These are phyloP conservation scores for Adoxophyes honmai DNA, from an alignment of 1,140 invertebrate species.

Conservation along the genomic window DNA sequence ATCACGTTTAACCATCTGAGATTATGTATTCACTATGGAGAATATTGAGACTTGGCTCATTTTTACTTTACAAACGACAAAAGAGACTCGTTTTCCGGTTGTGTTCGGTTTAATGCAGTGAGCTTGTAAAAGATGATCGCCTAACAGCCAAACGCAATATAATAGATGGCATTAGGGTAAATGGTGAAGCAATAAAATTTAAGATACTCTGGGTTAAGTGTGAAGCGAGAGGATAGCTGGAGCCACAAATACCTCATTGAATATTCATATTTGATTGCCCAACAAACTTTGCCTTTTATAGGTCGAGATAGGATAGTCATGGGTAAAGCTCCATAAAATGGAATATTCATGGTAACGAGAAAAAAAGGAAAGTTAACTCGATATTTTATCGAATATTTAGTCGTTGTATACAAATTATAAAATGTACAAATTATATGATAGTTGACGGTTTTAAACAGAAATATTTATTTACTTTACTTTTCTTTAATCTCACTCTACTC, in stretches of 20 bases:
- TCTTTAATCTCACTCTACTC: too few species aligned
- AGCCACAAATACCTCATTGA: constrained; percentile 1
- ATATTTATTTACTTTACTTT: too few species aligned
- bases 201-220: constrained; percentile 19
- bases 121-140: not conserved
- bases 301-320: not conserved
- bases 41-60: too few species aligned
- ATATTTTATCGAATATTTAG: too few species aligned
- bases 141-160: constrained; percentile 9
- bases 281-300: constrained; percentile 12
- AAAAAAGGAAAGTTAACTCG: not conserved
- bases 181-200: constrained; percentile 26
- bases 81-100: not conserved
- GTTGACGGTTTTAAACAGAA: too few species aligned
- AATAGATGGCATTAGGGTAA: constrained; percentile 21
- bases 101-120: not conserved
- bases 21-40: too few species aligned
- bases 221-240: constrained; percentile 23
- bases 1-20: too few species aligned
- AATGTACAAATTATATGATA: too few species aligned
- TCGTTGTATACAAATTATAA: too few species aligned
- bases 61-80: not conserved
- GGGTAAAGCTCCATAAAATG: constrained; percentile 2
- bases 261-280: constrained; percentile 11
- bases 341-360: constrained; percentile 6